Conservation (phyloP, 2,113 vertebrate species). For the Athene noctua region DNA sequence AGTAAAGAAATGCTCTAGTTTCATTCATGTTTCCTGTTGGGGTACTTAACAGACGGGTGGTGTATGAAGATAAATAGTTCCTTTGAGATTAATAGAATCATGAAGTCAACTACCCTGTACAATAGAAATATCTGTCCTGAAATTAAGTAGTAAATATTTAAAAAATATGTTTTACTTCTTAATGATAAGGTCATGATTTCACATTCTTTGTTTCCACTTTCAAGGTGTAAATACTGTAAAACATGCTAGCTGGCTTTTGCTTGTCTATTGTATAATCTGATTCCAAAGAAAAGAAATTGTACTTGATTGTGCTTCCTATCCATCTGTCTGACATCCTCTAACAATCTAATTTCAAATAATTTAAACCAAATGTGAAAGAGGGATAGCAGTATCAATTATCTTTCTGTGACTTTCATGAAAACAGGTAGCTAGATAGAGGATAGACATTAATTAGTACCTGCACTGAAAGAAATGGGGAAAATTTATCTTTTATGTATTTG, state of each 20-base stretch:
- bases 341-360: constrained; percentile 13
- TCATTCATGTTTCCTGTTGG: neutral
- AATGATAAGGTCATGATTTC: neutral
- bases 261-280: neutral
- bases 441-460: neutral
- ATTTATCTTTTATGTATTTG: neutral
- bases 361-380: neutral
- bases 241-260: neutral
- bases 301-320: neutral
- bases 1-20: neutral
- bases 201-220: neutral
- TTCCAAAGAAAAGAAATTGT: neutral
- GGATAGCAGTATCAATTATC: neutral
- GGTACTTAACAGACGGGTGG: neutral
- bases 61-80: neutral
- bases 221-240: neutral
- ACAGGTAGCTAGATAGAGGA: neutral
- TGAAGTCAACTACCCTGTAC: neutral
- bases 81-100: neutral
- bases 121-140: neutral
- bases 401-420: neutral
- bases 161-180: neutral
- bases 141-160: neutral
- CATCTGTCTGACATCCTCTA: neutral
- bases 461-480: neutral